Percentiles rank a stretch among this genome's conserved stretches.
phyloP scores from a whole-genome alignment of 2,888 invertebrate genomes.

The Liodrosophila aerea region DNA sequence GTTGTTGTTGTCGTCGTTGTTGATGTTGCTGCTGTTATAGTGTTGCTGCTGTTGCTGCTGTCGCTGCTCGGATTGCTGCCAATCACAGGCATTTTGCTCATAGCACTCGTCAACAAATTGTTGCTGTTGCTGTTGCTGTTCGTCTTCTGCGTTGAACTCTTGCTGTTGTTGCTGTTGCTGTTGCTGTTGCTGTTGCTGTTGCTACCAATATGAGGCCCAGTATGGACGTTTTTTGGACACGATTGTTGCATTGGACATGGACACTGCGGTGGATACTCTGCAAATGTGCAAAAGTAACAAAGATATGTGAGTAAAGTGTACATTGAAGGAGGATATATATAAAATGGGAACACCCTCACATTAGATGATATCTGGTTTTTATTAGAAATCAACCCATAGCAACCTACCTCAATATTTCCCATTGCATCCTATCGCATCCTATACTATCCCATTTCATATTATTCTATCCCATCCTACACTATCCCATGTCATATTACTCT shows the following conservation, averaged over 20 bases:
- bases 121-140: conserved; percentile 39
- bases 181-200: conserved; percentile 85
- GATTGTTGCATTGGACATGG: conserved; percentile 96
- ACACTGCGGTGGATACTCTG: conserved; percentile 85
- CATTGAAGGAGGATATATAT: too few relatives aligned
- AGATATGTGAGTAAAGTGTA: background rate
- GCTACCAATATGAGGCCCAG: conserved; percentile 99
- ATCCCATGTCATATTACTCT: too few relatives aligned
- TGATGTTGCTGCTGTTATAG: conserved; percentile 58
- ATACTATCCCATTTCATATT: too few relatives aligned
- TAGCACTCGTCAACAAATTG: conserved; percentile 58
- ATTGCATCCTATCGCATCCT: too few relatives aligned
- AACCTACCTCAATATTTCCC: too few relatives aligned
- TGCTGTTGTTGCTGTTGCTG: conserved; percentile 51
- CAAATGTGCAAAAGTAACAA: conserved; percentile 22
- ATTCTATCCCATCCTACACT: too few relatives aligned
- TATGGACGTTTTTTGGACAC: conserved; percentile 99
- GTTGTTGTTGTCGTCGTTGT: conserved; percentile 51
- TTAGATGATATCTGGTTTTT: too few relatives aligned
- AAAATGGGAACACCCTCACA: too few relatives aligned
- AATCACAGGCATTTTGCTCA: conserved; percentile 57
- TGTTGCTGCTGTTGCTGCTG: conserved; percentile 69
- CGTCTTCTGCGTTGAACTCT: conserved; percentile 36
- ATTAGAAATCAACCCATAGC: too few relatives aligned
- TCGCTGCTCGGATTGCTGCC: conserved; percentile 82